A percentile compares a stretch with the other conserved stretches of the same genome.
These are phyloP conservation scores for Globia sparganii DNA, from an alignment of 2,888 invertebrate species.

Conservation along the genomic window DNA sequence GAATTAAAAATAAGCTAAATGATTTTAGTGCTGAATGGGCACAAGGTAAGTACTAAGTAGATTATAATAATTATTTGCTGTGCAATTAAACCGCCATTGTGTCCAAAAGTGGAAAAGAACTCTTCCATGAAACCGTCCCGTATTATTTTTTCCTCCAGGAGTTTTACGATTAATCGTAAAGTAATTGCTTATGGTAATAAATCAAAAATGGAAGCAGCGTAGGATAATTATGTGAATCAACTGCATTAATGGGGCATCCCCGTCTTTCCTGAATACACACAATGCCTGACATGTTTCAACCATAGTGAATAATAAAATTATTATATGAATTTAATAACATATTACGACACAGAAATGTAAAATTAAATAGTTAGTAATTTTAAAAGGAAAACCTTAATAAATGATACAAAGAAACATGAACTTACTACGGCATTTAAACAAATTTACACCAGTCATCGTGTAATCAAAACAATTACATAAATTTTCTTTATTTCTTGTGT, in stretches of 20 bases:
- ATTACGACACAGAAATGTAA: conserved; percentile 10
- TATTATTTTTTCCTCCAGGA: no score
- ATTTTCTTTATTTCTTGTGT: conserved; percentile 2
- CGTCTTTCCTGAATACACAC: conserved; percentile 17
- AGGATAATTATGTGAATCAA: conserved; percentile 3
- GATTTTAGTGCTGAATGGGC: no score
- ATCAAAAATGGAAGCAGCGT: not conserved
- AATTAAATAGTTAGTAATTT: conserved; percentile 5
- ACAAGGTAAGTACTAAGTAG: no score
- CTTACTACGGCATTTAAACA: not conserved
- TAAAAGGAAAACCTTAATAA: conserved; percentile 44
- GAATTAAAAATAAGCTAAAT: no score
- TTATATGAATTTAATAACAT: conserved; percentile 12
- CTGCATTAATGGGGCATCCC: conserved; percentile 38
- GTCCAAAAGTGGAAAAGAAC: no score
- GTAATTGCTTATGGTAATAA: not conserved
- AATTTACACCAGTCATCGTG: not conserved
- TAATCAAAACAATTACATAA: not conserved
- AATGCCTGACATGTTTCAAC: conserved; percentile 2
- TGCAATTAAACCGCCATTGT: no score
- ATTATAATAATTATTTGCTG: no score
- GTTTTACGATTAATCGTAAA: not conserved
- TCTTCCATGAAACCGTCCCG: no score
- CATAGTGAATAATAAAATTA: not conserved
- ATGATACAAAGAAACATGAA: conserved; percentile 18